Evolutionary conservation across 2,797 vertebrate species (phyloP), one percentile per base, ranked within the genome.

Genomic region (Tangara arthus): DNA sequence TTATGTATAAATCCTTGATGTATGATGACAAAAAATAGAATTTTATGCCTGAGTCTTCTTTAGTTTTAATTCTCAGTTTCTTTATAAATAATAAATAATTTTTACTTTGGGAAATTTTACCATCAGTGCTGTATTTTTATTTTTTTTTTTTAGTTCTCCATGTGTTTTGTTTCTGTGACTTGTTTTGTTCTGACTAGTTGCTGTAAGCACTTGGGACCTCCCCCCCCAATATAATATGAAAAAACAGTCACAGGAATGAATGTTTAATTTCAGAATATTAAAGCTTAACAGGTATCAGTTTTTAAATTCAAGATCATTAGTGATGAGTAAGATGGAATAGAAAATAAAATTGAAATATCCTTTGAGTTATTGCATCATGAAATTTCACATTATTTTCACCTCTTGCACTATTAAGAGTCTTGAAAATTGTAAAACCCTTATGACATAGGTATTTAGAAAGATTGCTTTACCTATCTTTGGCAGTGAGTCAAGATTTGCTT

Each of bases 151-250:
- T 82, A 34, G 1, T n/a, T 46, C 15, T 32, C 3, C 61, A 27
- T 18, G 11, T 53, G 9, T 35, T 82, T 84, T 65, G 7, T 39
- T 82, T 19, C 32, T 56, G 6, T 47, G 7, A n/a, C 3, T 49
- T 75, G 5, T 34, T 83, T 75, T 39, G 3, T 32, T 89, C 56
- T 61, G 32, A 18, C 71, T 76, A 72, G 15, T 61, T 5, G 2
- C 18, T 69, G 5, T 22, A 6, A 78, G 4, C 34, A 53, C 8
- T n/a, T 30, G 15, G 14, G 9, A 42, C 9, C 6, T 6, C 6
- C 4, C 8, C 28, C 6, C 6, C 0, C 2, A 6, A 2, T 6
- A 39, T 8, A 50, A 66, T 79, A 66, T 19, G 21, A 11, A 50
- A 60, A 64, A 56, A 46, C 17, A 30, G 20, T 16, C 16, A 39